A percentile compares a stretch with the other conserved stretches of the same genome.
Conservation (phyloP, 2,888 invertebrate species). For the Acronicta leporina region DNA sequence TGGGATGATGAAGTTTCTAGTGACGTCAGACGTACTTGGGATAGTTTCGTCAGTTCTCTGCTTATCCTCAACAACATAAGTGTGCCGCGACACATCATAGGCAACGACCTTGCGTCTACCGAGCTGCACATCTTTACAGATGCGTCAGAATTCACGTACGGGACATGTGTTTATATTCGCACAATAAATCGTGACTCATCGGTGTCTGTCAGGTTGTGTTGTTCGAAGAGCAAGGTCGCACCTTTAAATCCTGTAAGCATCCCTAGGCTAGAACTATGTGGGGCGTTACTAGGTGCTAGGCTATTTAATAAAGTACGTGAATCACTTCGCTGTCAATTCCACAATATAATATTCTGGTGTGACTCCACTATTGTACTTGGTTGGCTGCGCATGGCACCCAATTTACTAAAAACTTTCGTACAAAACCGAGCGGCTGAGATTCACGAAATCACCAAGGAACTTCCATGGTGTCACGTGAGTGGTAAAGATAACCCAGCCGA, state of each 20-base stretch:
- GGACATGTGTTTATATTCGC: constrained; percentile 51
- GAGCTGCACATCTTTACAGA: constrained; percentile 40
- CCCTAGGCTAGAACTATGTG: constrained; percentile 1
- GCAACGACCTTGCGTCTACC: no score
- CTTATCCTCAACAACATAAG: no score
- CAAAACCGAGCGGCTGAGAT: constrained; percentile 10
- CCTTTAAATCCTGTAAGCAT: not conserved
- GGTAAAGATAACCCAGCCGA: constrained; percentile 15
- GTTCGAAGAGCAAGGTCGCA: not conserved
- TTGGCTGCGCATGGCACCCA: not conserved
- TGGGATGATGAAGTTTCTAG: constrained; percentile 5
- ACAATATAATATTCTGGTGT: not conserved
- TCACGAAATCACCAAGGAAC: not conserved
- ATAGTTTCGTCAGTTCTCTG: not conserved
- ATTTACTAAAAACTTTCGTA: constrained; percentile 5
- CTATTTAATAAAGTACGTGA: not conserved
- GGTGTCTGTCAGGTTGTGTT: not conserved
- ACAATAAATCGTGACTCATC: not conserved
- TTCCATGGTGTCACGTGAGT: constrained; percentile 20
- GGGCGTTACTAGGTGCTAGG: constrained; percentile 2
- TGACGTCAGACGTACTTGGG: not conserved
- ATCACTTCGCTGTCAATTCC: not conserved
- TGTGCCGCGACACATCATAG: no score
- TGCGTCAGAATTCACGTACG: constrained; percentile 46
- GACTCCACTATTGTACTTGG: constrained; percentile 1